Evolutionary conservation across 2,113 vertebrate genomes (phyloP).

Genomic region (Brachypodius melanocephalos): DNA sequence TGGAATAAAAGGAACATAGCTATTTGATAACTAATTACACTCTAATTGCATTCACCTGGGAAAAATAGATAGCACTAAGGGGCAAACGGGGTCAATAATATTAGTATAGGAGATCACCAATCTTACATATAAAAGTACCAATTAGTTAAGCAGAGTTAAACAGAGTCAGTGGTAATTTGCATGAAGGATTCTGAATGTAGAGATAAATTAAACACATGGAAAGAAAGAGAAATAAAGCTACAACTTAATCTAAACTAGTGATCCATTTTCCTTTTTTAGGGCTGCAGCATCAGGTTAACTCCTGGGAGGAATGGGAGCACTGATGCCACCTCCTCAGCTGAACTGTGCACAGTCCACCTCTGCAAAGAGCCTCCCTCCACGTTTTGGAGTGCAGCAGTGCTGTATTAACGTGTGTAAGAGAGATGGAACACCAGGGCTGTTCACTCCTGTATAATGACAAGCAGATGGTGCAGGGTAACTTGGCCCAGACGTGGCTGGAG

Average conservation of each 20-base stretch:
- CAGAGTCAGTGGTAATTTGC: slow-evolving; percentile 4
- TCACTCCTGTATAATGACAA: not conserved
- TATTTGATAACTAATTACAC: slow-evolving; percentile 27
- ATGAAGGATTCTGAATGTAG: not conserved
- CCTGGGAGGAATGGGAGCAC: not conserved
- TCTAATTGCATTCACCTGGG: slow-evolving; percentile 40
- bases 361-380: not conserved
- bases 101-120: slow-evolving; percentile 30
- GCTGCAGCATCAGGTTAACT: not conserved
- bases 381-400: not conserved
- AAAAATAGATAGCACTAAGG: not conserved
- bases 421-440: not conserved
- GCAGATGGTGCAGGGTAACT: not conserved
- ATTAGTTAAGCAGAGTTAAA: slow-evolving; percentile 49
- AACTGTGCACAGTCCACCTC: rapidly evolving
- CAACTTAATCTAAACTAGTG: not conserved
- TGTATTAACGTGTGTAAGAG: not conserved
- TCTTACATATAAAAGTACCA: slow-evolving; percentile 23
- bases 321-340: rapidly evolving
- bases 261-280: not conserved
- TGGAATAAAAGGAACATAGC: not conserved
- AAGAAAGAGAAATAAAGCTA: not conserved
- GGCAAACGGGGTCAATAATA: slow-evolving; percentile 33
- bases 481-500: not conserved
- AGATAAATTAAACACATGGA: not conserved